Conservation (phyloP, 2,113 vertebrate species). For the Haemorhous mexicanus region DNA sequence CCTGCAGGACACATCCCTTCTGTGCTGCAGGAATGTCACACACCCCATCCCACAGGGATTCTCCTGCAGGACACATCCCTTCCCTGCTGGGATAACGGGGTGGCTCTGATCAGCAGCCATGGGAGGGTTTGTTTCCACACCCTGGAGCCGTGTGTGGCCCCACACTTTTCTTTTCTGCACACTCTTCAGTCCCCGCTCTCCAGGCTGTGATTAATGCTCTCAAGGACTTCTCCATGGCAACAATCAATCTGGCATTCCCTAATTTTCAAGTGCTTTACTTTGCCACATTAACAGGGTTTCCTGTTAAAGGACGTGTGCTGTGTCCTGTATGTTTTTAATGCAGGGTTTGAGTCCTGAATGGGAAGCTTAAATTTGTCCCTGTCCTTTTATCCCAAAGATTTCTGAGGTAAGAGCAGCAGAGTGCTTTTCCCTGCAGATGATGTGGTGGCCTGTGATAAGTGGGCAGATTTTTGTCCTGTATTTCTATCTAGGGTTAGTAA, state of each 20-base stretch:
- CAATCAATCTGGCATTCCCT: slow-evolving; percentile 50
- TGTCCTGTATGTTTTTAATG: background rate
- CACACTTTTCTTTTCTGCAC: background rate
- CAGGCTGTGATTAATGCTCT: slow-evolving; percentile 47
- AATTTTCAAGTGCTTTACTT: slow-evolving; percentile 47
- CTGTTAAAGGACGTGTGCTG: background rate
- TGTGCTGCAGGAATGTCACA: background rate
- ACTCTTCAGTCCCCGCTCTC: background rate
- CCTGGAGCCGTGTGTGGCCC: background rate
- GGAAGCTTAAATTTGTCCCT: background rate
- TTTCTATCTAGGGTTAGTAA: background rate
- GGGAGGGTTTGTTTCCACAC: background rate
- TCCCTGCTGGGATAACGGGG: rapidly evolving
- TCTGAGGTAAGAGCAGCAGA: background rate
- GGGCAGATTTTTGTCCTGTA: background rate
- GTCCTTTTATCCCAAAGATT: background rate
- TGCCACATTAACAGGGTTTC: background rate
- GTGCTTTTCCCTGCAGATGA: background rate
- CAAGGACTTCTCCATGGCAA: slow-evolving; percentile 63
- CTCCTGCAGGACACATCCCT: background rate
- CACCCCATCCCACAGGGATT: background rate
- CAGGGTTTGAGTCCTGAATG: background rate
- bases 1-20: too few relatives aligned
- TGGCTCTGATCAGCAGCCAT: background rate
- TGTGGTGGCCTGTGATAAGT: background rate